A percentile compares a stretch with the other conserved stretches of the same genome.
phyloP scores from a whole-genome alignment of 2,888 invertebrate genomes.

The Escarpia spicata region DNA sequence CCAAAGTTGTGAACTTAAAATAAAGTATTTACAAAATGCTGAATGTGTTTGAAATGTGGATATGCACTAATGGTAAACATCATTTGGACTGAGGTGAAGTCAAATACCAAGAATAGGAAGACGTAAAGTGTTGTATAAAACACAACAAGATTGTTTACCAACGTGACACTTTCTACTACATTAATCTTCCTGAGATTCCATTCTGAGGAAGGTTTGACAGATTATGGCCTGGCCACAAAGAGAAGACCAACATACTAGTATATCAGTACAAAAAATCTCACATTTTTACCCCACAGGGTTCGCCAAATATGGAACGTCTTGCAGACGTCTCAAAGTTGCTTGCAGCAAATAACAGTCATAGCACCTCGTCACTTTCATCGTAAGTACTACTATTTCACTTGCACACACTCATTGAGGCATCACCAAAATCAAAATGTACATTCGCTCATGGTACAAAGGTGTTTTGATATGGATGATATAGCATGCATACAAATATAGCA shows the following conservation, averaged over 20 bases:
- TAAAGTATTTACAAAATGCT: neutral
- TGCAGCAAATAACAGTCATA: neutral
- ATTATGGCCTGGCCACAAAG: neutral
- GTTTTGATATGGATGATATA: no score
- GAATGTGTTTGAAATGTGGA: neutral
- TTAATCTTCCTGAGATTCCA: neutral
- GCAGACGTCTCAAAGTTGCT: neutral
- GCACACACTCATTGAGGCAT: neutral
- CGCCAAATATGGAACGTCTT: slow-evolving; percentile 34
- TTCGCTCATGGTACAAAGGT: neutral
- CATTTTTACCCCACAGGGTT: slow-evolving; percentile 30
- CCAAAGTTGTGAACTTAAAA: neutral
- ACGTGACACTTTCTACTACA: no score
- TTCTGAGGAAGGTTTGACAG: neutral
- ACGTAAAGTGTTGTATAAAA: neutral
- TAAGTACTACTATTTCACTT: neutral
- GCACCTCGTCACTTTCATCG: neutral
- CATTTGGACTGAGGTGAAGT: neutral
- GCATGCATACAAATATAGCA: neutral
- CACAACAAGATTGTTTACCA: neutral
- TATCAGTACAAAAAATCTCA: neutral
- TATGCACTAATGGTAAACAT: neutral
- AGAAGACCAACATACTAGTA: neutral
- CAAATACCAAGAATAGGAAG: neutral
- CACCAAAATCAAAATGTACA: neutral